These are phyloP conservation scores for Hirundo rustica DNA, from an alignment of 2,797 vertebrate genomes.

Conservation along the genomic window DNA sequence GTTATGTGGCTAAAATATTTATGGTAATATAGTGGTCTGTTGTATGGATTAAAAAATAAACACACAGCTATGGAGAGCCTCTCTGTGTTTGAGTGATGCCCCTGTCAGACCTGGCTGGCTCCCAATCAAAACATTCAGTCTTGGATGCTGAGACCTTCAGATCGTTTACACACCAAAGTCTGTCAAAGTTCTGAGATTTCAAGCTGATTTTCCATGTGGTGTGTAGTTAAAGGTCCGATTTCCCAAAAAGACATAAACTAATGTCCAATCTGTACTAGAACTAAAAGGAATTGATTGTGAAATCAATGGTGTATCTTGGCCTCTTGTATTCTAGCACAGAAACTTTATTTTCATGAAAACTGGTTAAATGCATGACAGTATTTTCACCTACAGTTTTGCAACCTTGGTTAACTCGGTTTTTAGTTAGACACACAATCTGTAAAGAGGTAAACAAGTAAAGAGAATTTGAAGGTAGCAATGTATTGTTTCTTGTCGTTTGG, in stretches of 20 bases:
- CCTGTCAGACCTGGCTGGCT: not conserved
- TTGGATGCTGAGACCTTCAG: not conserved
- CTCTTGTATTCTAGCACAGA: not conserved
- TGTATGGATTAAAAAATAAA: not conserved
- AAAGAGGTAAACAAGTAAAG: not conserved
- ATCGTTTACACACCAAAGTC: not conserved
- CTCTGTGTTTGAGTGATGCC: not conserved
- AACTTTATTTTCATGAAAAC: not conserved
- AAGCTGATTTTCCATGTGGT: not conserved
- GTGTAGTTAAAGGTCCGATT: not conserved
- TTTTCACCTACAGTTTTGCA: not conserved
- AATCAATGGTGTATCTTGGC: not conserved
- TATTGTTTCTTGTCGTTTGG: not conserved
- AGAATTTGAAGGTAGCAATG: not conserved
- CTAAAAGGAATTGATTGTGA: not conserved
- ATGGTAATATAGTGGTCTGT: not conserved
- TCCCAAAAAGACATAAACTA: not conserved
- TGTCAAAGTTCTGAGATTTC: not conserved
- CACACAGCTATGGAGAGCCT: rapidly evolving
- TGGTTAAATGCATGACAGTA: not conserved
- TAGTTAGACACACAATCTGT: not conserved
- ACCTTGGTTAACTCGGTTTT: not conserved
- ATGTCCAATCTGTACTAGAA: not conserved
- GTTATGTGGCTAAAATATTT: not conserved
- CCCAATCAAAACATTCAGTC: not conserved